Evolutionary conservation across 2,797 vertebrate genomes (phyloP).

Genomic region (Vespertilio murinus): DNA sequence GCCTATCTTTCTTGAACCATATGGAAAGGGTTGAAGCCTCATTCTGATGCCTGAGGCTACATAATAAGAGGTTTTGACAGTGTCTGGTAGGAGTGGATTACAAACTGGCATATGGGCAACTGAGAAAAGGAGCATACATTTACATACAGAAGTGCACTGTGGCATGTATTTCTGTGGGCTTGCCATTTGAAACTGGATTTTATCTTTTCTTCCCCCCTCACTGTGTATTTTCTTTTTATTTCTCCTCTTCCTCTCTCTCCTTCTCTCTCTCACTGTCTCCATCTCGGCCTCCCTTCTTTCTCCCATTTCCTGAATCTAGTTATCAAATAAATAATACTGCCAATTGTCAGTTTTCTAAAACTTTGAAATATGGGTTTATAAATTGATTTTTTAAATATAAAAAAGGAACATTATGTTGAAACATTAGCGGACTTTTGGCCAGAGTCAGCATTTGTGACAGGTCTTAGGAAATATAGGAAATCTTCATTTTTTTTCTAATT

Average conservation of each 20-base stretch:
- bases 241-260: neutral
- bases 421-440: neutral
- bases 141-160: conserved; percentile 15
- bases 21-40: conserved; percentile 51
- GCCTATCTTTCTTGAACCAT: conserved; percentile 20
- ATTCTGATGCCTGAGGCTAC: conserved; percentile 53
- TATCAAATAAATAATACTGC: neutral
- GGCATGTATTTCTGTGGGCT: neutral
- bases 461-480: neutral
- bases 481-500: conserved; percentile 12
- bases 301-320: neutral
- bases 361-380: neutral
- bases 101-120: conserved; percentile 63
- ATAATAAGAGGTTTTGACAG: conserved; percentile 34
- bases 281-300: neutral
- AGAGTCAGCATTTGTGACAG: neutral
- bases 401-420: neutral
- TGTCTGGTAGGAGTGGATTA: conserved; percentile 22
- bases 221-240: neutral
- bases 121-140: conserved; percentile 55
- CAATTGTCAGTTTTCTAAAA: neutral
- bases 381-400: neutral
- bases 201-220: neutral
- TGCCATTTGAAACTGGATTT: neutral
- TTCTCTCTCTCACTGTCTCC: neutral